Evolutionary conservation across 35 echinoderm and acorn worm species (phyloP).

Genomic region (Heliocidaris erythrogramma): DNA sequence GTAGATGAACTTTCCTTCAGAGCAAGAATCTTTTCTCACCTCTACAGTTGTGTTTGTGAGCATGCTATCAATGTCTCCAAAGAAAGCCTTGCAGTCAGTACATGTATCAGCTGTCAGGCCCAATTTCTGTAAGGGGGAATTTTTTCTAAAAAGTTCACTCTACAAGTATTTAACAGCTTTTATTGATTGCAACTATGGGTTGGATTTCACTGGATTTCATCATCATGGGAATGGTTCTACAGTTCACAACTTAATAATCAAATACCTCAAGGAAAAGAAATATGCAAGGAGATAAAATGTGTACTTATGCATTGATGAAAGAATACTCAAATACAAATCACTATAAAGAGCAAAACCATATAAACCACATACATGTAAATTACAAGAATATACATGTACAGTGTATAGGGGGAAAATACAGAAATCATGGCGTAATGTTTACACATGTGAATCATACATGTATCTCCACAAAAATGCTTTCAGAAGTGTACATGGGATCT

Average conservation of each 20-base stretch:
- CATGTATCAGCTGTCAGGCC: background rate
- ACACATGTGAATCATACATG: background rate
- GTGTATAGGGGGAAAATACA: background rate
- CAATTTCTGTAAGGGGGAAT: background rate
- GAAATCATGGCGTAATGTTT: background rate
- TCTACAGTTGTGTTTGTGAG: conserved; percentile 35
- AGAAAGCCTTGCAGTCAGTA: conserved; percentile 42
- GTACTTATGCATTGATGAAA: background rate
- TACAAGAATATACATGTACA: background rate
- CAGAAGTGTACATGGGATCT: background rate
- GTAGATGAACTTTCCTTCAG: background rate
- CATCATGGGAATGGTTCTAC: too few species aligned
- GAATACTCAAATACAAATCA: too few species aligned
- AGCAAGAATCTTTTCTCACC: background rate
- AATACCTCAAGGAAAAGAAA: background rate
- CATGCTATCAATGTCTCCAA: conserved; percentile 30
- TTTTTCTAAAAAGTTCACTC: too few species aligned
- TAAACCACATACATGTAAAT: background rate
- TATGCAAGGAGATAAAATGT: background rate
- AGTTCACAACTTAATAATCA: too few species aligned
- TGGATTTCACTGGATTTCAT: too few species aligned
- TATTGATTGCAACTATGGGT: too few species aligned
- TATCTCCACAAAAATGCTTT: background rate
- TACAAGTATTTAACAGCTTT: too few species aligned
- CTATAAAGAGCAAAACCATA: too few species aligned